Percentiles rank a stretch among this genome's conserved stretches.
phyloP scores from a whole-genome alignment of 1,140 invertebrate species.

The Papilio polyxenes region DNA sequence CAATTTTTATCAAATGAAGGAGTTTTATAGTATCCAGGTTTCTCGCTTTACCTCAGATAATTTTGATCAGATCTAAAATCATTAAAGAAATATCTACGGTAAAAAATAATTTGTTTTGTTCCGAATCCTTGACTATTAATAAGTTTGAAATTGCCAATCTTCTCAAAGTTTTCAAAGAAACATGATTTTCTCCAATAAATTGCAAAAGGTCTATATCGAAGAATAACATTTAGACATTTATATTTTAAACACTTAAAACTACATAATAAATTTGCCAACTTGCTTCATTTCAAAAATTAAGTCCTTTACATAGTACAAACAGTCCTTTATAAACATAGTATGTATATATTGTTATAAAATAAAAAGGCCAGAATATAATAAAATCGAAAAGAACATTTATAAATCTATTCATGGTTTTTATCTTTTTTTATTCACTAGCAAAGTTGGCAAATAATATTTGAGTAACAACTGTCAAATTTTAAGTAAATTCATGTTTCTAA shows the following conservation, averaged over 20 bases:
- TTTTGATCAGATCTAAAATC: not conserved
- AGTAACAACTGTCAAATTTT: not conserved
- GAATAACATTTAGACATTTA: conserved; percentile 34
- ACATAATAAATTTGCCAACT: conserved; percentile 30
- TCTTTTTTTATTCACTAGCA: not conserved
- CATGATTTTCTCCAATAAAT: conserved; percentile 28
- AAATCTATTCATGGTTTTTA: not conserved
- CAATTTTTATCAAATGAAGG: not conserved
- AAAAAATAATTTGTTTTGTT: conserved; percentile 5
- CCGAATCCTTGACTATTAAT: not conserved
- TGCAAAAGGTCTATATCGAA: conserved; percentile 37
- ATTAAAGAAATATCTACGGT: conserved; percentile 4
- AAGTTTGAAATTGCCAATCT: conserved; percentile 31
- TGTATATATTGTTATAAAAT: no score
- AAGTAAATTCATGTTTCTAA: not conserved
- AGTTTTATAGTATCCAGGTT: not conserved
- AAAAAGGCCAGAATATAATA: not conserved
- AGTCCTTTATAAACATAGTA: no score
- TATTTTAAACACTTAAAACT: conserved; percentile 6
- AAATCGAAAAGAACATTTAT: not conserved
- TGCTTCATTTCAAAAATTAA: not conserved
- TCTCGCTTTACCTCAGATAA: not conserved
- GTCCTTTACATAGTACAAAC: not conserved
- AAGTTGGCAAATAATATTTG: not conserved
- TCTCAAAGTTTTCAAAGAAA: not conserved